Evolutionary conservation across 1,140 invertebrate genomes (phyloP).

Genomic region (Helicorthomorpha holstii): DNA sequence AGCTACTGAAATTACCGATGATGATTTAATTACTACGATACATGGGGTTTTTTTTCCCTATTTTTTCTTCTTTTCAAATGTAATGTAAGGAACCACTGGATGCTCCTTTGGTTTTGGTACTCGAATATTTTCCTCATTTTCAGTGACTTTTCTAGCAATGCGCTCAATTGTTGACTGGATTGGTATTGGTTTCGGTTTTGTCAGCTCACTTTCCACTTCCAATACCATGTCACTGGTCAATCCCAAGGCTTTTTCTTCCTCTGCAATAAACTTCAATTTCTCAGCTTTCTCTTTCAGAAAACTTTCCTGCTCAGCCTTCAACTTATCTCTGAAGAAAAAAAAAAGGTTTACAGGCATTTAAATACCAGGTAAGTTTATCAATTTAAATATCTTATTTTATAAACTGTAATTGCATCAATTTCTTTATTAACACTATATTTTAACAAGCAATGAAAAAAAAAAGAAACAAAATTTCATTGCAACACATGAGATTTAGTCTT

Average conservation of each 20-base stretch:
- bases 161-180: neutral
- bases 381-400: too few species aligned
- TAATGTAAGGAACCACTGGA: too few species aligned
- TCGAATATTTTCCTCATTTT: neutral
- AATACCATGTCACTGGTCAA: slow-evolving; percentile 18
- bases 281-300: slow-evolving; percentile 41
- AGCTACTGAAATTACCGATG: too few species aligned
- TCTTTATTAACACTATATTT: neutral
- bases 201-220: neutral
- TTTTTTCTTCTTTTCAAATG: too few species aligned
- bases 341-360: neutral
- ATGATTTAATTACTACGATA: too few species aligned
- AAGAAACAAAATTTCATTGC: too few species aligned
- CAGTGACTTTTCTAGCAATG: neutral
- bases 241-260: slow-evolving; percentile 47
- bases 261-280: slow-evolving; percentile 44
- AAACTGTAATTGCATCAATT: too few species aligned
- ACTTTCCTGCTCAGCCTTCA: slow-evolving; percentile 44
- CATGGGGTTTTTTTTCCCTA: too few species aligned
- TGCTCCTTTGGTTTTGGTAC: too few species aligned
- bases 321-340: slow-evolving; percentile 14
- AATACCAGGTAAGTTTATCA: too few species aligned
- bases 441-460: slow-evolving; percentile 28
- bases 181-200: neutral
- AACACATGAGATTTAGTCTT: too few species aligned